Evolutionary conservation across 2,888 invertebrate genomes (phyloP).

Genomic region (Cetonia aurata): DNA sequence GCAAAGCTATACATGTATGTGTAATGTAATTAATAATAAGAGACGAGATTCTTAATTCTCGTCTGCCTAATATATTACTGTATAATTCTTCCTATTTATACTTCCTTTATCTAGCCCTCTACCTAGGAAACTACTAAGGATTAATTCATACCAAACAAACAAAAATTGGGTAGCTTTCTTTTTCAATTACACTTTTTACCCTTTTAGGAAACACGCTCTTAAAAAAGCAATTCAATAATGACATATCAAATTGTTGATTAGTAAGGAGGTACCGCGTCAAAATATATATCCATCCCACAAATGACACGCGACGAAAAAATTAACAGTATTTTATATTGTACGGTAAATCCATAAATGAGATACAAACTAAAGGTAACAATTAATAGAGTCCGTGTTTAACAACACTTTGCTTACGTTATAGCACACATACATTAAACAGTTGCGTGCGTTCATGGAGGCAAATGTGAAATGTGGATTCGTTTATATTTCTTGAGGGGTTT

Average conservation of each 20-base stretch:
- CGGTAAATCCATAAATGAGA: slow-evolving; percentile 18
- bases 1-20: no score
- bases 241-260: slow-evolving; percentile 19
- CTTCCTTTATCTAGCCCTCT: no score
- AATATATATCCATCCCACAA: slow-evolving; percentile 11
- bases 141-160: no score
- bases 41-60: no score
- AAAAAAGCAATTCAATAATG: neutral
- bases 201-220: no score
- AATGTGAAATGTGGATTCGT: slow-evolving; percentile 37
- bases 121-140: no score
- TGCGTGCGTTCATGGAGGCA: slow-evolving; percentile 34
- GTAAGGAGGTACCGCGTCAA: neutral
- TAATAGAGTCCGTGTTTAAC: slow-evolving; percentile 20
- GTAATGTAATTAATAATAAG: no score
- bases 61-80: no score
- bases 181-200: no score
- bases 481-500: slow-evolving; percentile 34
- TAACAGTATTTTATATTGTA: neutral
- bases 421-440: slow-evolving; percentile 13
- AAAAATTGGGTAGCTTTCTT: no score
- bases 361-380: slow-evolving; percentile 26
- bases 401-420: slow-evolving; percentile 19
- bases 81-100: no score
- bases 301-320: slow-evolving; percentile 28